Conservation (phyloP, 2,113 vertebrate genomes). For the Tympanuchus pallidicinctus region DNA sequence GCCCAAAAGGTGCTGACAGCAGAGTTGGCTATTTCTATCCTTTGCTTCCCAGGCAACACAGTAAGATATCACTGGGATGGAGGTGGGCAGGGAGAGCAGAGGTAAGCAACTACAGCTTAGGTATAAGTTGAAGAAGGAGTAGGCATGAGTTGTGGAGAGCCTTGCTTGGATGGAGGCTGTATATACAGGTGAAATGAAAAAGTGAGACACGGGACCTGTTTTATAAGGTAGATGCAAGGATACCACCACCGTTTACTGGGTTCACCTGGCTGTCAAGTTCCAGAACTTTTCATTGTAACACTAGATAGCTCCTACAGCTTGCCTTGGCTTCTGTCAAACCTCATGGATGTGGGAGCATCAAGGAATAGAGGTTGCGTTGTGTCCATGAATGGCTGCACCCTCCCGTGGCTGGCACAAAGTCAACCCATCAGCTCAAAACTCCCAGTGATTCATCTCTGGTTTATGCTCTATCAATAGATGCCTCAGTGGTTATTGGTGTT, state of each 20-base stretch:
- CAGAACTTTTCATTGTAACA: not conserved
- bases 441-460: not conserved
- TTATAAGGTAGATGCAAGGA: not conserved
- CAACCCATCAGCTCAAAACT: not conserved
- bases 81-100: not conserved
- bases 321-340: not conserved
- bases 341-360: not conserved
- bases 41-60: not conserved
- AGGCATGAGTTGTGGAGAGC: not conserved
- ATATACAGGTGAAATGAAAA: not conserved
- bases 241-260: not conserved
- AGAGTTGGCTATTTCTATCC: not conserved
- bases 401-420: not conserved
- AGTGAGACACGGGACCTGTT: rapidly evolving
- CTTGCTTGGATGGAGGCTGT: not conserved
- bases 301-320: not conserved
- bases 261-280: not conserved
- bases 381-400: not conserved
- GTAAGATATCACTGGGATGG: not conserved
- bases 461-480: not conserved
- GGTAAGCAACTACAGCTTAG: not conserved
- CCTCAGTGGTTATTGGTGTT: not conserved
- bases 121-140: not conserved
- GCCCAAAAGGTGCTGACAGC: constrained; percentile 29
- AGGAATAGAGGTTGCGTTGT: not conserved